A percentile compares a stretch with the other conserved stretches of the same genome.
Conservation (phyloP, 2,113 vertebrate species). For the Stictonetta naevosa region DNA sequence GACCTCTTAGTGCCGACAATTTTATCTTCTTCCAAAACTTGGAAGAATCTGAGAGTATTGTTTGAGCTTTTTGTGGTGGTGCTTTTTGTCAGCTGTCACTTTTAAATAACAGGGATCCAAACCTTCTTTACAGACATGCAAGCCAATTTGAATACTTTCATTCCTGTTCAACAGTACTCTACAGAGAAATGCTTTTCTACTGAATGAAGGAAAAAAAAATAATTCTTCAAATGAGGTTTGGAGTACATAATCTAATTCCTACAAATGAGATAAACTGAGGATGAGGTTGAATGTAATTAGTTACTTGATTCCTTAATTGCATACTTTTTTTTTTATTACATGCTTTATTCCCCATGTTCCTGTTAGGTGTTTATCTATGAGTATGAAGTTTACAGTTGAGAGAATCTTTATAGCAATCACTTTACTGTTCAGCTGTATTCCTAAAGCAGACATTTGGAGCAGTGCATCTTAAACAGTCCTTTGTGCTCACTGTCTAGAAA, state of each 20-base stretch:
- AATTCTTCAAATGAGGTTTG: background rate
- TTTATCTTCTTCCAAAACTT: background rate
- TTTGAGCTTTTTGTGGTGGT: background rate
- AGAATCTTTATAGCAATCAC: background rate
- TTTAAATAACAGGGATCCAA: background rate
- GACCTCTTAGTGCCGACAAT: background rate
- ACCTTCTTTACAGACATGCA: background rate
- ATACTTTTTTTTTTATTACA: background rate
- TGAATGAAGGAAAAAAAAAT: background rate
- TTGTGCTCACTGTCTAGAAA: background rate
- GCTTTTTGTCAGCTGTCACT: background rate
- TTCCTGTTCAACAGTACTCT: background rate
- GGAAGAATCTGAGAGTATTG: background rate
- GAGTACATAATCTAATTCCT: background rate
- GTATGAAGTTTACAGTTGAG: background rate
- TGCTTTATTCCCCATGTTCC: background rate
- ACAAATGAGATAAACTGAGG: background rate
- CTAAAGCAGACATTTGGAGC: background rate
- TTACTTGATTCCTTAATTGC: background rate
- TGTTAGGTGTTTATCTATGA: background rate
- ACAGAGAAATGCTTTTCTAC: background rate
- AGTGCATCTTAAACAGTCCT: background rate
- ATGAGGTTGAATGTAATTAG: background rate
- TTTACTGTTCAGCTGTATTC: background rate
- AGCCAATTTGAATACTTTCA: background rate